Conservation (phyloP, 2,113 vertebrate genomes). For the Picathartes gymnocephalus region DNA sequence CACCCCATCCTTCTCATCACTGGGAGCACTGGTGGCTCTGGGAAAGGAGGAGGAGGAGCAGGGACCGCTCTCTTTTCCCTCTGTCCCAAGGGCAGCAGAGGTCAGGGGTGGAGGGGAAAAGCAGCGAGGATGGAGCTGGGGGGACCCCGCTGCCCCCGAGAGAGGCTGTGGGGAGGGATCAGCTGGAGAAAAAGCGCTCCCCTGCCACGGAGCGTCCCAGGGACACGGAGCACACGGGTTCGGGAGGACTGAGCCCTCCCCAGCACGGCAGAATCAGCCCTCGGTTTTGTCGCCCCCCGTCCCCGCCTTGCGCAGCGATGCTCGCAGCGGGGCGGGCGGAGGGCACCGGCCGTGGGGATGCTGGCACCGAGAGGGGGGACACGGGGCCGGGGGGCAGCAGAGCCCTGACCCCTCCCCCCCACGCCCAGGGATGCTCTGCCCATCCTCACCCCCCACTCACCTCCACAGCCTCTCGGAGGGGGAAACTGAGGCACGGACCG, state of each 20-base stretch:
- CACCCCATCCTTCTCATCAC: neutral
- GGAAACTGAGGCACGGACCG: constrained; percentile 27
- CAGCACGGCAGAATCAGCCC: neutral
- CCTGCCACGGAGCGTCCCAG: neutral
- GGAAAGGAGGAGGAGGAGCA: neutral
- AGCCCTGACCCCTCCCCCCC: neutral
- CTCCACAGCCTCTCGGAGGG: neutral
- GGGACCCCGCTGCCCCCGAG: neutral
- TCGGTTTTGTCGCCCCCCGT: neutral
- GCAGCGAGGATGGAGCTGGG: neutral
- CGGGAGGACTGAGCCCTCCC: neutral
- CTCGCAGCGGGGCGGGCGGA: neutral
- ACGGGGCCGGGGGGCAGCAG: neutral
- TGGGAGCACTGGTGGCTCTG: neutral
- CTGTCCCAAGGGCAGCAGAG: neutral
- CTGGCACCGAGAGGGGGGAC: neutral
- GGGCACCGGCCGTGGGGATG: neutral
- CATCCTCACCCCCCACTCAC: neutral
- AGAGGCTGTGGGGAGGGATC: neutral
- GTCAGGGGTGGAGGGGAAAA: neutral
- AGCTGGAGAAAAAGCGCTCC: neutral
- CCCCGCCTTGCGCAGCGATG: neutral
- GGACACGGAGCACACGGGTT: neutral
- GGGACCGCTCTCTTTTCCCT: neutral
- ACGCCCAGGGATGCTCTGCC: neutral